Evolutionary conservation across 2,113 vertebrate species (phyloP).

Genomic region (Trochalopteron elliotii): DNA sequence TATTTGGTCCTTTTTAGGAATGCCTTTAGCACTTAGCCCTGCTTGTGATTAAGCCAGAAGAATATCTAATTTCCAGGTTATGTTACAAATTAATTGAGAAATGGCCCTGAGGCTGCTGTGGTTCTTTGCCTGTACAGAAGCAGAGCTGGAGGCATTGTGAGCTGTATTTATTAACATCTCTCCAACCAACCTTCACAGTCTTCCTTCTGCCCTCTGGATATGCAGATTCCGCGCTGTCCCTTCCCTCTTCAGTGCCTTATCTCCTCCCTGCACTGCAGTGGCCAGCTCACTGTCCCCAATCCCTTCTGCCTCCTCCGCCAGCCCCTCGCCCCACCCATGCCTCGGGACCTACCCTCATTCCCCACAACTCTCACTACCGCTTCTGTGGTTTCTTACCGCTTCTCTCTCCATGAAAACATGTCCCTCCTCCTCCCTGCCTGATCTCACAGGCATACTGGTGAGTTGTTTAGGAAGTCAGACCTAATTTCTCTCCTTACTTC

Average conservation of each 20-base stretch:
- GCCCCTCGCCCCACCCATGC: neutral
- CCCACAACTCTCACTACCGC: neutral
- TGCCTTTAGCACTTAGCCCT: neutral
- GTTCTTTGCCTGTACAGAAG: neutral
- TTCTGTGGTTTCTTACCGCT: neutral
- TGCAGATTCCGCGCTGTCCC: neutral
- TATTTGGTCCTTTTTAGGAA: neutral
- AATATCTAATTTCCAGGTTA: neutral
- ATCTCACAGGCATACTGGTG: neutral
- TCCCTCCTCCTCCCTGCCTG: neutral
- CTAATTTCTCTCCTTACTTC: neutral
- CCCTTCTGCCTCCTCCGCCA: neutral
- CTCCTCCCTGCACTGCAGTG: neutral
- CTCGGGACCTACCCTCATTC: neutral
- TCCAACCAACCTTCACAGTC: neutral
- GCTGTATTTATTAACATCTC: neutral
- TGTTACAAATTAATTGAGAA: neutral
- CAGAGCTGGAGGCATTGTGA: neutral
- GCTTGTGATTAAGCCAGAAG: neutral
- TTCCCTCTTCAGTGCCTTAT: neutral
- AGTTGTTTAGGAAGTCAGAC: neutral
- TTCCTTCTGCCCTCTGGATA: neutral
- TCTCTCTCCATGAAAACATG: neutral
- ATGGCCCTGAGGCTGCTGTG: neutral
- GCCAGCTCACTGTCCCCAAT: neutral